Base-by-base conservation (phyloP, 2,797 vertebrate genomes). In the Hozukius guyotensis region DNA sequence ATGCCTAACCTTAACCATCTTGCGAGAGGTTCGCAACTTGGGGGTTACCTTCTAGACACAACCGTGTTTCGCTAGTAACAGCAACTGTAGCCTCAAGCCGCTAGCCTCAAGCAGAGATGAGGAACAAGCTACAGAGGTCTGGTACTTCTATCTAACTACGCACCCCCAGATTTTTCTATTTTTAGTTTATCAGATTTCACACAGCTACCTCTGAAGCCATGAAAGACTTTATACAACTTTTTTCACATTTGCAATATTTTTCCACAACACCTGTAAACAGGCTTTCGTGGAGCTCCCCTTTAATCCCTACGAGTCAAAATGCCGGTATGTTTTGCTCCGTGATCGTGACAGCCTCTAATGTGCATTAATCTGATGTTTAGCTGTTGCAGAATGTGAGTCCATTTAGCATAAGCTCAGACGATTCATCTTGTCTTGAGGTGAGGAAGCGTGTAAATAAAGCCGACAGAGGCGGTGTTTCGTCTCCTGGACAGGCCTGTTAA, bases 271-370 rank as follows among this genome's bases (percentile, higher is more conserved):
- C 18, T 66, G n/a, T 32, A 64, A 71, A 63, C 67, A 72, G 57
- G 42, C n/a, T 56, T 66, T 55, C 2, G 0, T 11, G 6, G 4
- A 34, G 8, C 24, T 60, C 16, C 27, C 4, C 14, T 38, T 61
- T 68, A 80, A 75, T 77, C 72, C 61, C 11, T 2, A 5, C 10
- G 0, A 24, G 59, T 56, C 25, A 32, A 5, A 22, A 52, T 38
- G 22, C 36, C 1, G 22, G 2, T 22, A n/a, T 14, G 32, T 29
- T 13, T 73, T 42, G 14, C 34, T 18, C 56, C 31, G 11, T n/a
- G 67, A 74, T 38, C 36, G 20, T 34, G 38, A 52, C 42, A 62
- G 27, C 74, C 68, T 86, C 66, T 83, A 81, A 72, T 56, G 64
- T 57, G 4, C 61, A 66, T 78, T 61, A 29, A 83, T 81, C 73